Percentiles rank a stretch among this genome's conserved stretches.
Evolutionary conservation across 1,140 invertebrate genomes (phyloP).

Genomic region (Dreissena polymorpha): DNA sequence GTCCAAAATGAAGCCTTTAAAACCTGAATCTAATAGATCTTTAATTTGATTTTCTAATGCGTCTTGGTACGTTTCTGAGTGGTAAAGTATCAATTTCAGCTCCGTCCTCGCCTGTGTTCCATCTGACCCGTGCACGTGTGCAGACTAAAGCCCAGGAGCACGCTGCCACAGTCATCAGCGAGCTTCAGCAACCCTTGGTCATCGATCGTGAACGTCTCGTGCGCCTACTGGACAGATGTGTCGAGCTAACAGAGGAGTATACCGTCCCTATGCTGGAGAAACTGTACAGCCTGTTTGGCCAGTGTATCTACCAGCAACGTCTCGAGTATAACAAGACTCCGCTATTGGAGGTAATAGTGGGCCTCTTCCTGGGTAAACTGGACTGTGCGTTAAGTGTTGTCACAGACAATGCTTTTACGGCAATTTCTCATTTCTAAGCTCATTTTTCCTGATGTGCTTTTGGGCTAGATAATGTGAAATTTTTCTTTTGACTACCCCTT

Average conservation of each 20-base stretch:
- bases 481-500: no score
- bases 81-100: no score
- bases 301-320: constrained; percentile 74
- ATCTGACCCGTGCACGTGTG: constrained; percentile 58
- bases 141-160: constrained; percentile 60
- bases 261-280: constrained; percentile 75
- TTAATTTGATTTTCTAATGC: no score
- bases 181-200: constrained; percentile 43
- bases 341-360: constrained; percentile 71
- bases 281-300: constrained; percentile 75
- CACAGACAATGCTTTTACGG: background rate
- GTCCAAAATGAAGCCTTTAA: no score
- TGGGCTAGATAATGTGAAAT: no score
- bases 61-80: no score
- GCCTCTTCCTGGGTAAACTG: no score
- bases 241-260: constrained; percentile 71
- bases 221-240: constrained; percentile 68
- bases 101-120: constrained; percentile 40
- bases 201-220: constrained; percentile 64
- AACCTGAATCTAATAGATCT: no score
- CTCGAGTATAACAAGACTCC: constrained; percentile 71
- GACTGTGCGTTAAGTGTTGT: background rate
- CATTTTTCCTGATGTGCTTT: no score
- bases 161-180: constrained; percentile 60
- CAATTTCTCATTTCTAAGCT: background rate